Base-by-base conservation (phyloP, 2,113 vertebrate species). In the Turnix velox region DNA sequence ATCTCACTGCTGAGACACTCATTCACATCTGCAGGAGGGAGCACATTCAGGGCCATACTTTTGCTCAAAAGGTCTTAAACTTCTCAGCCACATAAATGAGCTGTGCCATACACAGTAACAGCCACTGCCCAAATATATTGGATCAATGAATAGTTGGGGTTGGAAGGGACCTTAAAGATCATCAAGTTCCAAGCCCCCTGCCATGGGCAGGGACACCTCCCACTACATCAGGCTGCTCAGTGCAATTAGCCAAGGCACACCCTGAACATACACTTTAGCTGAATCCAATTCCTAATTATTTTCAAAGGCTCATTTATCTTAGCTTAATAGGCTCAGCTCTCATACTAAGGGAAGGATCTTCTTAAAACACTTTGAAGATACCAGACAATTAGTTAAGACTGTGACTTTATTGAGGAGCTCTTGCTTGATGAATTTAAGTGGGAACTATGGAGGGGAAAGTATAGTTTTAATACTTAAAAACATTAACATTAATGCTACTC, bases 1-100 rank as follows among this genome's bases (percentile, higher is more conserved):
- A 97, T 97, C 45, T 98, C 97, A 1, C 97, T 98, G 82, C 98
- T 98, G 40, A 97, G 46, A 59, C 99, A 99, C 96, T 99, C 99
- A 3, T 99, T 98, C 80, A 99, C 76, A 58, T 99, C 99, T 99
- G 97, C 57, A 84, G 59, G 59, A 71, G 18, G 43, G 37, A 95
- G 31, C 67, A 91, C 62, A 94, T 58, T 74, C 40, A 77, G 31
- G 48, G 35, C 23, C 30, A 68, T 0, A 2, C 57, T 69, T 12
- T 78, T 72, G 25, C 43, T 33, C 62, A 66, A 18, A 88, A 19
- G 68, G n/a, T 57, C 35, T 66, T 51, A 68, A 89, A 68, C 19
- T 57, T 57, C 57, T 61, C 20, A 59, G 40, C 22, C 77, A 82
- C 73, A 35, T 9, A 82, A 74, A 68, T 79, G 15, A 1, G 15